A percentile compares a stretch with the other conserved stretches of the same genome.
Evolutionary conservation across 1,140 invertebrate species (phyloP).

Genomic region (Orussus abietinus): DNA sequence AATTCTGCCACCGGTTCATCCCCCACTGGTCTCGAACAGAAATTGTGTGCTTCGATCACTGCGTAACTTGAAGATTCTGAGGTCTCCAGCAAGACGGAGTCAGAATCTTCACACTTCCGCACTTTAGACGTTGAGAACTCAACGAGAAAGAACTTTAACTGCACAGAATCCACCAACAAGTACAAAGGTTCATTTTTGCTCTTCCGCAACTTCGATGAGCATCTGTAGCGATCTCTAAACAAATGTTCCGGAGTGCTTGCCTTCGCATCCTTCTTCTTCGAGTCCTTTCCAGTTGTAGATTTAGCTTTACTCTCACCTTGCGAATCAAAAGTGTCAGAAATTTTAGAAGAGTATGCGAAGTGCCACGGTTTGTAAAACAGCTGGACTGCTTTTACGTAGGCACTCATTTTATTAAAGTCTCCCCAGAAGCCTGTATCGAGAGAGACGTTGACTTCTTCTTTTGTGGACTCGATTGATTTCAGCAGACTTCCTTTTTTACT

Average conservation of each 20-base stretch:
- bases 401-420: conserved; percentile 35
- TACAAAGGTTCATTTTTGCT: conserved; percentile 40
- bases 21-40: conserved; percentile 19
- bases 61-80: too few species aligned
- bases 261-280: conserved; percentile 8
- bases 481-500: conserved; percentile 8
- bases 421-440: conserved; percentile 32
- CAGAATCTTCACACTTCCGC: not conserved
- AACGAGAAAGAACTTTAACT: conserved; percentile 36
- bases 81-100: too few species aligned
- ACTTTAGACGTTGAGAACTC: conserved; percentile 19
- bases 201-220: conserved; percentile 16
- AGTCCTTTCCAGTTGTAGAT: conserved; percentile 13
- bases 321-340: conserved; percentile 23
- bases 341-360: conserved; percentile 23
- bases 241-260: not conserved
- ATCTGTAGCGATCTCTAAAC: conserved; percentile 7
- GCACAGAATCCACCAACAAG: conserved; percentile 39
- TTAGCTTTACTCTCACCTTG: conserved; percentile 14
- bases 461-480: too few species aligned
- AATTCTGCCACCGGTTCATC: conserved; percentile 18
- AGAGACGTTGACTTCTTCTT: not conserved
- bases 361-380: conserved; percentile 38
- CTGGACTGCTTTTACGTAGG: conserved; percentile 25
- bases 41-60: conserved; percentile 30